Evolutionary conservation across 1,140 invertebrate species (phyloP).

Genomic region (Caerostris darwini): DNA sequence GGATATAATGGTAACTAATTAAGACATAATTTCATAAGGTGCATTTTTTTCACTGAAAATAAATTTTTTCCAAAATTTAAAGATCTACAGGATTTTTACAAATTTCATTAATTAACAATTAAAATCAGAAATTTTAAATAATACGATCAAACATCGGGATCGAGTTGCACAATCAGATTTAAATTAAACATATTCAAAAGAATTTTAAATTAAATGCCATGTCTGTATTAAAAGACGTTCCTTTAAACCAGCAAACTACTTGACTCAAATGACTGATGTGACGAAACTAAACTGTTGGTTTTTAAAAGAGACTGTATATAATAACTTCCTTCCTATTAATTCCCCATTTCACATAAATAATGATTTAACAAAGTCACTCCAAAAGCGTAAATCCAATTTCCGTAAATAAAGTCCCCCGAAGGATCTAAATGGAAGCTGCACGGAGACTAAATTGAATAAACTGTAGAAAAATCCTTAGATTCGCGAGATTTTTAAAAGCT

Average conservation of each 20-base stretch:
- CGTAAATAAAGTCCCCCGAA: neutral
- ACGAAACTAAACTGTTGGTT: neutral
- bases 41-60: no score
- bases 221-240: neutral
- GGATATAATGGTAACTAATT: no score
- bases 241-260: neutral
- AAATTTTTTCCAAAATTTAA: no score
- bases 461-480: conserved; percentile 1
- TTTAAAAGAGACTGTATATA: neutral
- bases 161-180: no score
- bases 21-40: no score
- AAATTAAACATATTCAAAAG: neutral
- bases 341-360: neutral
- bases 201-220: neutral
- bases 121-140: no score
- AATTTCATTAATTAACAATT: no score
- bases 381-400: conserved; percentile 9
- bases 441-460: conserved; percentile 2
- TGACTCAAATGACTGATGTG: no score
- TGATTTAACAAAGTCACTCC: conserved; percentile 12
- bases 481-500: neutral
- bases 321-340: neutral
- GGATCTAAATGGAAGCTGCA: neutral
- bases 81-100: no score
- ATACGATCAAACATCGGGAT: no score